phyloP scores from a whole-genome alignment of 2,888 invertebrate genomes.

The Hylaea fasciaria region DNA sequence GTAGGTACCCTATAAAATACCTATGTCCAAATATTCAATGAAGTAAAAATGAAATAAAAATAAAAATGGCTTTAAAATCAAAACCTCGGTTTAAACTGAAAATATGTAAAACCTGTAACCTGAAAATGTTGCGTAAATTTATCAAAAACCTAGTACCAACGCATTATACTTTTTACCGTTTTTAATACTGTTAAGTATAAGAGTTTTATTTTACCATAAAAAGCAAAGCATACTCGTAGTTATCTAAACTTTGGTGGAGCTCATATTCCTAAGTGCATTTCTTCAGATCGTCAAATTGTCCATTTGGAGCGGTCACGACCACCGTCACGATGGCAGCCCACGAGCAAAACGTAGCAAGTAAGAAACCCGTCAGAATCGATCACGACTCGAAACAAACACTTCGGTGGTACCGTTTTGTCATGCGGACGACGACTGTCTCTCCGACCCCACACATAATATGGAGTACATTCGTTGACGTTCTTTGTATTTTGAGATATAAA shows the following conservation, averaged over 20 bases:
- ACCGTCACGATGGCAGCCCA: conserved; percentile 41
- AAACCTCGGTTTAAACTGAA: neutral
- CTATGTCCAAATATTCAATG: conserved; percentile 1
- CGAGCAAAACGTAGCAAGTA: conserved; percentile 41
- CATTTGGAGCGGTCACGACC: conserved; percentile 44
- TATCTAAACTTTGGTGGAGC: conserved; percentile 17
- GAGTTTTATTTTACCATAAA: no score
- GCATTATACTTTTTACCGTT: neutral
- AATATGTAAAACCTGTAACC: neutral
- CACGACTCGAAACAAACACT: conserved; percentile 56
- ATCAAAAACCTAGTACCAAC: neutral
- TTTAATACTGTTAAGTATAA: no score
- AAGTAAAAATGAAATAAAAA: conserved; percentile 1
- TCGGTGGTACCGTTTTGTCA: conserved; percentile 61
- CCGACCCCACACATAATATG: conserved; percentile 47
- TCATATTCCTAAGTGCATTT: conserved; percentile 36
- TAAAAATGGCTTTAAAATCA: conserved; percentile 9
- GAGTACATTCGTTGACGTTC: conserved; percentile 33
- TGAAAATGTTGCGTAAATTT: neutral
- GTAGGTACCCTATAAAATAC: neutral
- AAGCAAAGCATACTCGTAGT: conserved; percentile 4
- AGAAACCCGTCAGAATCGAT: conserved; percentile 52
- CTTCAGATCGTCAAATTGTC: conserved; percentile 39
- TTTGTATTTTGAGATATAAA: neutral
- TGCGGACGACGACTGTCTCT: conserved; percentile 48